Evolutionary conservation across 2,888 invertebrate genomes (phyloP).

Genomic region (Drosophila ochracea): DNA sequence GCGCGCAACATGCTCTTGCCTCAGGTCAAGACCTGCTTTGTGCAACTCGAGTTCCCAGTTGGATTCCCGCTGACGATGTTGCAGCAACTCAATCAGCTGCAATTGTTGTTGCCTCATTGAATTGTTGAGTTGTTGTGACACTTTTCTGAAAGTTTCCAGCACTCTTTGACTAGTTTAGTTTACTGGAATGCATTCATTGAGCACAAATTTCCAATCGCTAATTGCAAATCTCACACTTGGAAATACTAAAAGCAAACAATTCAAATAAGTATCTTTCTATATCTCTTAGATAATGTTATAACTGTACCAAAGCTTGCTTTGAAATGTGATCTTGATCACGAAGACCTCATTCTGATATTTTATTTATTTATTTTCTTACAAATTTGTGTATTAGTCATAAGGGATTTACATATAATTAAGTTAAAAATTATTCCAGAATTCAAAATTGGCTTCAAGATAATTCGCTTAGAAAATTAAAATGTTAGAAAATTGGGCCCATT

Average conservation of each 20-base stretch:
- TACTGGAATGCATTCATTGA: slow-evolving; percentile 5
- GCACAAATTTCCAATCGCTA: slow-evolving; percentile 8
- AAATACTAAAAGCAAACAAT: neutral
- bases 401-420: neutral
- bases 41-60: neutral
- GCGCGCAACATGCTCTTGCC: slow-evolving; percentile 24
- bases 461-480: neutral
- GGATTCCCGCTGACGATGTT: neutral
- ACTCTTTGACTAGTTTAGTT: neutral
- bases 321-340: neutral
- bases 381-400: neutral
- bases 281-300: neutral
- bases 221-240: slow-evolving; percentile 5
- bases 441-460: neutral
- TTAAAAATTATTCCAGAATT: neutral
- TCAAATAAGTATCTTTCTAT: neutral
- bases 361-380: neutral
- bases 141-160: neutral
- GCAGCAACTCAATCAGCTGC: slow-evolving; percentile 64
- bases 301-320: neutral
- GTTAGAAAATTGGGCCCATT: neutral
- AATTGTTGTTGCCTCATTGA: slow-evolving; percentile 40
- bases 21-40: slow-evolving; percentile 8
- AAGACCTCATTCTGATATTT: neutral
- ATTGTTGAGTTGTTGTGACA: slow-evolving; percentile 12